These are phyloP conservation scores for Tachina fera DNA, from an alignment of 2,888 invertebrate species.

Conservation along the genomic window DNA sequence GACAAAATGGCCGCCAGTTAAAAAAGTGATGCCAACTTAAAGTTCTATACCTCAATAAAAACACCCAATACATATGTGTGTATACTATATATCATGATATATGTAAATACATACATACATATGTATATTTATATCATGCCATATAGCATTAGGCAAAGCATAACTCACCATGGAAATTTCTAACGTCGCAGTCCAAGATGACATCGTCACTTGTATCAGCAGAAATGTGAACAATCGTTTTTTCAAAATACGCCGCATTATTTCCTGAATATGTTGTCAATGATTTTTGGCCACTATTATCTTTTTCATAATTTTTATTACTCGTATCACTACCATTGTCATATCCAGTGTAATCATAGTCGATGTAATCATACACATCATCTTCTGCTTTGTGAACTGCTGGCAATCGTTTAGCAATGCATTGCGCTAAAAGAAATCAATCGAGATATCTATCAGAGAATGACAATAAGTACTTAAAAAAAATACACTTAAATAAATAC, in stretches of 20 bases:
- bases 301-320: constrained; percentile 60
- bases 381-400: constrained; percentile 36
- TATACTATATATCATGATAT: neutral
- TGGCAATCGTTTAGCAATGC: constrained; percentile 11
- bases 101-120: too few species aligned
- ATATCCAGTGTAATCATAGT: constrained; percentile 75
- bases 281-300: constrained; percentile 37
- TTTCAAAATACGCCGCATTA: constrained; percentile 78
- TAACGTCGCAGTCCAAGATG: constrained; percentile 78
- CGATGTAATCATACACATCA: constrained; percentile 73
- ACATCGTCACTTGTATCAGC: constrained; percentile 77
- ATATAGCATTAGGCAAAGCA: neutral
- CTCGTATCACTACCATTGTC: constrained; percentile 52
- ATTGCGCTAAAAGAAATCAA: constrained; percentile 58
- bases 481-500: too few species aligned
- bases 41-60: too few species aligned
- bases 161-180: constrained; percentile 78
- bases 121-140: too few species aligned
- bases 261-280: constrained; percentile 27
- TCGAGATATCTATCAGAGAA: constrained; percentile 32
- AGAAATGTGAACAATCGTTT: constrained; percentile 72
- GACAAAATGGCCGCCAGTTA: too few species aligned
- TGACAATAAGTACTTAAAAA: too few species aligned
- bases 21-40: too few species aligned
- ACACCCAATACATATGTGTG: too few species aligned